These are phyloP conservation scores for Sphenopsis melanotis DNA, from an alignment of 2,797 vertebrate species.

Conservation along the genomic window DNA sequence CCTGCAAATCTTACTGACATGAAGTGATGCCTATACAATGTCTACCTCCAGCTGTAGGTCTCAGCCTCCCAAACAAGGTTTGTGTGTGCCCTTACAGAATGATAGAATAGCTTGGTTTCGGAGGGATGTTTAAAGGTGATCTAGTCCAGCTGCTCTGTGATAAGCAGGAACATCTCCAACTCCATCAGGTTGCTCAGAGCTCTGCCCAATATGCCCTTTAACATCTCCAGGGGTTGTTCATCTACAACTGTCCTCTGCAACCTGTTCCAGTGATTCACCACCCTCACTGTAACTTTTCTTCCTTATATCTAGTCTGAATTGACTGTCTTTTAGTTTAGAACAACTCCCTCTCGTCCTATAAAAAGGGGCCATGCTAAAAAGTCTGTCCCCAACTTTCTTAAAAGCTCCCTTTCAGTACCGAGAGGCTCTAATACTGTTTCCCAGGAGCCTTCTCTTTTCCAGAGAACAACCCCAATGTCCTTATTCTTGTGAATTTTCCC, in stretches of 20 bases:
- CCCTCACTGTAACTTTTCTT: background rate
- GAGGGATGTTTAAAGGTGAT: background rate
- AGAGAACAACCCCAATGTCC: background rate
- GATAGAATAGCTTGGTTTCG: background rate
- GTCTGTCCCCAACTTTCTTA: background rate
- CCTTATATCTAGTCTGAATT: background rate
- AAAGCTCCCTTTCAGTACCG: background rate
- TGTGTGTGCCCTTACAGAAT: background rate
- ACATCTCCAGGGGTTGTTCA: background rate
- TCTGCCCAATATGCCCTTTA: fast-evolving
- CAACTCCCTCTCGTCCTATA: background rate
- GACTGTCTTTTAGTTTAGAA: background rate
- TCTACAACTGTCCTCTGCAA: background rate
- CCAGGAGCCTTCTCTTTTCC: background rate
- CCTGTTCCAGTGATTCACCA: background rate
- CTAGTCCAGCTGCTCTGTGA: background rate
- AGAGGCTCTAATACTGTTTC: background rate
- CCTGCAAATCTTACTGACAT: background rate
- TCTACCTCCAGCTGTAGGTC: background rate
- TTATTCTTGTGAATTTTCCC: background rate
- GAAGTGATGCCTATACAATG: background rate
- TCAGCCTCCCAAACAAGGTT: background rate
- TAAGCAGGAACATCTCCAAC: background rate
- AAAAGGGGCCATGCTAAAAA: background rate
- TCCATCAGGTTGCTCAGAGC: background rate